Evolutionary conservation across 2,113 vertebrate genomes (phyloP).

Genomic region (Poeciliopsis occidentalis): DNA sequence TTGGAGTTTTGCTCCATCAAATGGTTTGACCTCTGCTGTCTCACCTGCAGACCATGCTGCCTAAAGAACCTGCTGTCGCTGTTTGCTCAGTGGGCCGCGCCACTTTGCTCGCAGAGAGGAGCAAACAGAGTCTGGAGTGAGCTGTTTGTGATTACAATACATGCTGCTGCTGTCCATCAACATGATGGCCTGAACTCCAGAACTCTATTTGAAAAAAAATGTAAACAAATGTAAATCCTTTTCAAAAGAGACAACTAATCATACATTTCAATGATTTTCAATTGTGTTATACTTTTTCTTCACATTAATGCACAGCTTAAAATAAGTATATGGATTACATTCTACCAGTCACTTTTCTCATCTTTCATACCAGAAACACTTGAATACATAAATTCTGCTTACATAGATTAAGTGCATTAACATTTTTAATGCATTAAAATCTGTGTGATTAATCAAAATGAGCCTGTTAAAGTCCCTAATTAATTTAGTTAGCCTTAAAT

Average conservation of each 20-base stretch:
- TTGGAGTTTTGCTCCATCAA: neutral
- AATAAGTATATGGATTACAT: neutral
- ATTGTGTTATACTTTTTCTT: neutral
- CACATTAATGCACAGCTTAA: neutral
- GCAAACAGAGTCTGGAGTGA: conserved; percentile 53
- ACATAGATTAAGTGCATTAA: too few relatives aligned
- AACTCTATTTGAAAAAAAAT: neutral
- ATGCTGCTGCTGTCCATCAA: conserved; percentile 52
- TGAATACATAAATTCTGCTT: too few relatives aligned
- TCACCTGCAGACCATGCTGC: conserved; percentile 44
- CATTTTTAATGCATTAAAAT: too few relatives aligned
- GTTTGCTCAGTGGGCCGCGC: conserved; percentile 53
- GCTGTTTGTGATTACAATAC: conserved; percentile 49
- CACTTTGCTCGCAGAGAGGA: conserved; percentile 51
- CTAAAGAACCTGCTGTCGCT: conserved; percentile 38
- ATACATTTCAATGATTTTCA: neutral
- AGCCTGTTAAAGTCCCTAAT: too few relatives aligned
- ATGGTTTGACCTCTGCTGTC: conserved; percentile 43
- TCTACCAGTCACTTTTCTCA: conserved; percentile 28
- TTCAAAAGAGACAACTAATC: neutral
- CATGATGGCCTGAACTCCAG: conserved; percentile 12
- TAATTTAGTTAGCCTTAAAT: neutral
- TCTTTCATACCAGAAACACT: conserved; percentile 4
- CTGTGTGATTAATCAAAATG: too few relatives aligned
- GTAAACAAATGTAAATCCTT: neutral